Evolutionary conservation across 2,113 vertebrate genomes (phyloP), one percentile per base, ranked within the genome.

Genomic region (Cranoglanis bouderius): DNA sequence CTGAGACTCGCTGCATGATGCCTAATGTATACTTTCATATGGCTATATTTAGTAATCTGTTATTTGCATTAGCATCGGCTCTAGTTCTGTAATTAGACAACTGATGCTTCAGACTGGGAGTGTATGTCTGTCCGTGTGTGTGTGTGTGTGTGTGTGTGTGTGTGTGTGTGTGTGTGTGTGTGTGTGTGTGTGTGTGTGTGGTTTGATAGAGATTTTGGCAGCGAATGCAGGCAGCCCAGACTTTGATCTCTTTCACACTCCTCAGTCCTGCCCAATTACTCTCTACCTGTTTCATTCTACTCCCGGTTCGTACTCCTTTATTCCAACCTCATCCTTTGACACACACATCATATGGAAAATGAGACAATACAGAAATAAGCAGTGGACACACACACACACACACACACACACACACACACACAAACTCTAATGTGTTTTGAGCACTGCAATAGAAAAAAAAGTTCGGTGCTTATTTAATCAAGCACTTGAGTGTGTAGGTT

Each of bases 1-100:
- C 59, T 7, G 18, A 63, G 75, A 63, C 77, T 63, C 75, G 49
- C 55, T 38, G 32, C 72, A 35, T 82, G 46, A 70, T 55, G 75
- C 59, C 77, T 67, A 82, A 87, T 57, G 53, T 84, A 88, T 84
- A 88, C 65, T 75, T 75, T 75, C 55, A 84, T 84, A 21, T 59
- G 53, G 19, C 21, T 90, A 72, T 90, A 80, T 81, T 87, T 82
- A 90, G 74, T 85, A 78, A 88, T 72, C 46, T 40, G n/a, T 70
- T 61, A 90, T 88, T 90, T 87, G 70, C 81, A 85, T 85, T 70
- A 87, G 53, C 75, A 57, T 57, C 32, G 70, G 63, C 74, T 70
- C 82, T 80, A 81, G 61, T 85, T 82, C 67, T 57, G 82, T 81
- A 59, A 85, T 82, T 88, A 85, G 82, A 77, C 78, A 46, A 75